Base-by-base conservation (phyloP, 2,888 invertebrate genomes). In the Pherbina coryleti region DNA sequence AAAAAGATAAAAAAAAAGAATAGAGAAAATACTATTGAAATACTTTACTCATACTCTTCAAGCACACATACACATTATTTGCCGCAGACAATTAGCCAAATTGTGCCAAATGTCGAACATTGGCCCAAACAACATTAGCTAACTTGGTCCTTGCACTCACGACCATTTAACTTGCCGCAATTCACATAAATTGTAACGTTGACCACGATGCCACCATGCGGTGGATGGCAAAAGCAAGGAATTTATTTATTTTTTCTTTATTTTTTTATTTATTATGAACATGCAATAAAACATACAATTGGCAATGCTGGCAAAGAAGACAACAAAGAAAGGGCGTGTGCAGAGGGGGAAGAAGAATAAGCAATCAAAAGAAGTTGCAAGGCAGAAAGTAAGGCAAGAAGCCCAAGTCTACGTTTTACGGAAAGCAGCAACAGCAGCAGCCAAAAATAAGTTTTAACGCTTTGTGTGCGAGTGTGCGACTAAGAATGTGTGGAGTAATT, bases 31-130 rank as follows among this genome's bases (percentile, higher is more conserved):
- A 37, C 37, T 37, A 8, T 37, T 37, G 37, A 37, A 37, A 37
- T 37, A 37, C 37, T 37, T 37, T 37, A 8, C 37, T 37, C 5
- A 8, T 7, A 37, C 8, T 37, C 37, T 37, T 5, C n/a, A n/a
- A n/a, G n/a, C n/a, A n/a, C 31, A 31, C 37, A 37, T 8, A 37
- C 37, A 11, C 57, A 57, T 57, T 57, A 25, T n/a, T 57, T 57
- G 57, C 57, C 57, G 57, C 57, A 19, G 57, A 57, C 57, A 57
- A 57, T 57, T 57, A 57, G 57, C 57, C 60, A 60, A 60, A 22
- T 60, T 22, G 22, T 28, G 60, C 11, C 60, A n/a, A 60, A 60
- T 28, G 14, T 19, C 25, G 11, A 60, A 8, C 60, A 25, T 11
- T 19, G 25, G 28, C 22, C 22, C 5, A 60, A 60, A 25, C 22